Evolutionary conservation across 1,140 invertebrate species (phyloP), one percentile per base, ranked within the genome.

Genomic region (Caerostris darwini): DNA sequence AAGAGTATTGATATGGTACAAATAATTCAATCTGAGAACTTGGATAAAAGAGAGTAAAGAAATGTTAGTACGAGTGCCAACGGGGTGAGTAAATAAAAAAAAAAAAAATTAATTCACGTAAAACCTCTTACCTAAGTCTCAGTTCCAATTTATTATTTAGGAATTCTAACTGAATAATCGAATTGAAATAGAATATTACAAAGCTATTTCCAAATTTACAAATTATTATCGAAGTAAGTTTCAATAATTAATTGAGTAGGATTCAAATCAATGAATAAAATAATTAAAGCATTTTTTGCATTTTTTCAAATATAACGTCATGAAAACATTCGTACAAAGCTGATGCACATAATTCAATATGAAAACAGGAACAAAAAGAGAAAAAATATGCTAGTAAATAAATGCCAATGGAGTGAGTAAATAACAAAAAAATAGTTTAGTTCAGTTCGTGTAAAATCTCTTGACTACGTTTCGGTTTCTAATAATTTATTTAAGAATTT

Each of bases 401-500:
- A 77, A 77, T 10, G 10, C 50, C 7, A 34, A 12, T 19, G 69
- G 69, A 50, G 8, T 19, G 34, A 10, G n/a, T n/a, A n/a, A n/a
- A n/a, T n/a, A n/a, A n/a, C n/a, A n/a, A 50, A 10, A 34, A 77
- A 77, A 53, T 77, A 77, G 69, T 77, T 77, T 50, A 50, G 19
- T 50, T 6, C 34, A 50, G n/a, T n/a, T n/a, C n/a, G n/a, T 34
- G 69, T 50, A 19, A 50, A 71, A 71, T 50, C 7, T 12, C 12
- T 50, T 34, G 14, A 10, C 50, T 0, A 77, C 12, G 10, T 34
- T 34, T 69, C 69, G 69, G 34, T 77, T 50, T 77, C 69, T 7
- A 77, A 77, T 77, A 77, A 77, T 77, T 77, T 77, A 77, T 77
- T 7, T 77, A 19, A 19, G 69, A 77, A 53, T 77, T 77, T n/a